Conservation (phyloP, 2,888 invertebrate genomes). For the Elegia similella region DNA sequence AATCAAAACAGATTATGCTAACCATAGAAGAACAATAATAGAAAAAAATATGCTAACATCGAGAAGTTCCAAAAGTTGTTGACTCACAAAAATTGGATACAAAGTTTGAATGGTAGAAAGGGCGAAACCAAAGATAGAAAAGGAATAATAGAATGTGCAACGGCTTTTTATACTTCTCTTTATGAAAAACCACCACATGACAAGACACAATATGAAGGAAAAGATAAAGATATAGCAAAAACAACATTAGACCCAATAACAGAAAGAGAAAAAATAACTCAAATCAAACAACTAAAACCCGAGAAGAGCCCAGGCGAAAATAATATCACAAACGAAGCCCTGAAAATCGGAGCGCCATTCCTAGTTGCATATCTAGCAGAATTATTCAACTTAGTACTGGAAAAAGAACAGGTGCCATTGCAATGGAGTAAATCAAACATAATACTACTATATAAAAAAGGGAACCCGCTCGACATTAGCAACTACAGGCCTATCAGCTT, state of each 20-base stretch:
- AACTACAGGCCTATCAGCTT: no score
- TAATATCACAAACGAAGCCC: neutral
- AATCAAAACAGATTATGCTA: no score
- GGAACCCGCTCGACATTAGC: no score
- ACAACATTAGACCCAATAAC: no score
- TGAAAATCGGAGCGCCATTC: neutral
- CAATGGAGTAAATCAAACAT: no score
- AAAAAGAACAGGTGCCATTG: no score
- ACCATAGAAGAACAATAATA: no score
- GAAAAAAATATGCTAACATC: neutral
- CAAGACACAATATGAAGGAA: no score
- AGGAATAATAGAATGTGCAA: neutral
- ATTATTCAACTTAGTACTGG: no score
- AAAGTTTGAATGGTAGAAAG: neutral
- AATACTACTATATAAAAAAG: no score
- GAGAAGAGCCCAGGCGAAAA: neutral
- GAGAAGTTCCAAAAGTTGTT: neutral
- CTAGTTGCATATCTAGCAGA: neutral
- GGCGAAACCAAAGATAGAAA: neutral
- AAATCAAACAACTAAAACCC: neutral
- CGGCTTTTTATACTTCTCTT: neutral
- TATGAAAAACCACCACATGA: neutral
- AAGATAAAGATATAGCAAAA: no score
- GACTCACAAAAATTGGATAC: neutral
- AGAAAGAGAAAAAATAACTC: neutral